Conservation (phyloP, 2,797 vertebrate species). For the Hyperoplus lanceolatus region DNA sequence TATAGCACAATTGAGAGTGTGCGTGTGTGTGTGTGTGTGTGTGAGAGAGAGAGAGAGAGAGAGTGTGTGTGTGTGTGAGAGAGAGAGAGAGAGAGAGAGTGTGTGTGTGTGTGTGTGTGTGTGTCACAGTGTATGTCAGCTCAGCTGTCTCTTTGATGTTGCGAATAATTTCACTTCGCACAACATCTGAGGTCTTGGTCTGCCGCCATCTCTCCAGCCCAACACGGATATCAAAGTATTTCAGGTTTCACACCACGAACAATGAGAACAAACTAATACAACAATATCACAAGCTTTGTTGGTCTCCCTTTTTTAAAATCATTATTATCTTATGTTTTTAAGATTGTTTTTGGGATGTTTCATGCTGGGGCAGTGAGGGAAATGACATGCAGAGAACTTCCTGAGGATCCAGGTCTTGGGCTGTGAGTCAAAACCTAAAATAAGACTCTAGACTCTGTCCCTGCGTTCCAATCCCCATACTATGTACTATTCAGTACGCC, state of each 20-base stretch:
- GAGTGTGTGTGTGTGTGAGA: background rate
- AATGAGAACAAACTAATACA: background rate
- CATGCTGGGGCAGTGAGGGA: background rate
- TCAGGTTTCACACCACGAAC: background rate
- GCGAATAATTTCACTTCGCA: constrained; percentile 36
- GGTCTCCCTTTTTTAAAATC: background rate
- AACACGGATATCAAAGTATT: constrained; percentile 3
- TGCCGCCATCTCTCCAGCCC: background rate
- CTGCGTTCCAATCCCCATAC: too few relatives aligned
- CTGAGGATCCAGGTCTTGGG: constrained; percentile 27
- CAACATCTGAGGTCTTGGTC: constrained; percentile 37
- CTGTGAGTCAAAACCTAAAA: constrained; percentile 19
- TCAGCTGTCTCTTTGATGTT: constrained; percentile 38
- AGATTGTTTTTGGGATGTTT: background rate
- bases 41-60: background rate
- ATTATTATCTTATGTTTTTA: background rate
- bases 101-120: background rate
- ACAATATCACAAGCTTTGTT: background rate
- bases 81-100: too few relatives aligned
- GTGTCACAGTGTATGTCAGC: background rate
- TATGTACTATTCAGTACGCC: too few relatives aligned
- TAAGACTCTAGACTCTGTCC: too few relatives aligned
- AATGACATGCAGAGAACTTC: constrained; percentile 6
- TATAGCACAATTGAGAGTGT: too few relatives aligned
- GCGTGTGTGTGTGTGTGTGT: too few relatives aligned